These are phyloP conservation scores for Silurus glanis DNA, from an alignment of 2,113 vertebrate genomes.

Conservation along the genomic window DNA sequence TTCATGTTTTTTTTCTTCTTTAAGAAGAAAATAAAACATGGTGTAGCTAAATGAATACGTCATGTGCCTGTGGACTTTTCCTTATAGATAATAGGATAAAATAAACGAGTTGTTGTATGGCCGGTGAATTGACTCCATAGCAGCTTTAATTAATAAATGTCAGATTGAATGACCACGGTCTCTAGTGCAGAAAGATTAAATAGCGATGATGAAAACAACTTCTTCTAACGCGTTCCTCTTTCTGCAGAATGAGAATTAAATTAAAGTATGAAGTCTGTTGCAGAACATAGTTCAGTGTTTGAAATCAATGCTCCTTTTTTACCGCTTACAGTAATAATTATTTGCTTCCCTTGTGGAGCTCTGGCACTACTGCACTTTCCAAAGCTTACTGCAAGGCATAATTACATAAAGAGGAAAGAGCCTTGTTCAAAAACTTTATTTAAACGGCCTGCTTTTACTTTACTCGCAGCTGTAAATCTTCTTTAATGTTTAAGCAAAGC, in stretches of 20 bases:
- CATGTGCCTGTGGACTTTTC: background rate
- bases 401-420: constrained; percentile 21
- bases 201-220: background rate
- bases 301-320: constrained; percentile 13
- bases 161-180: background rate
- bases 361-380: constrained; percentile 4
- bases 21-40: background rate
- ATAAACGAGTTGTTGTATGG: background rate
- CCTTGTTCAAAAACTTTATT: background rate
- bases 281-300: constrained; percentile 17
- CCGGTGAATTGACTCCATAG: background rate
- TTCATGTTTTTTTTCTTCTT: background rate
- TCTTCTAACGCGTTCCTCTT: background rate
- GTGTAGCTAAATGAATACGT: background rate
- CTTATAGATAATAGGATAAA: background rate
- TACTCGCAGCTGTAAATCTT: background rate
- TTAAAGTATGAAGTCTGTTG: constrained; percentile 8
- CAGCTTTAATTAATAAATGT: background rate
- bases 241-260: constrained; percentile 27
- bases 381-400: constrained; percentile 11
- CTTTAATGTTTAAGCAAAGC: background rate
- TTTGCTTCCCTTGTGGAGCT: constrained; percentile 19
- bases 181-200: background rate
- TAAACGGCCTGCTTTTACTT: constrained; percentile 7
- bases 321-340: constrained; percentile 34